These are phyloP conservation scores for Falco punctatus DNA, from an alignment of 2,113 vertebrate species.

Conservation along the genomic window DNA sequence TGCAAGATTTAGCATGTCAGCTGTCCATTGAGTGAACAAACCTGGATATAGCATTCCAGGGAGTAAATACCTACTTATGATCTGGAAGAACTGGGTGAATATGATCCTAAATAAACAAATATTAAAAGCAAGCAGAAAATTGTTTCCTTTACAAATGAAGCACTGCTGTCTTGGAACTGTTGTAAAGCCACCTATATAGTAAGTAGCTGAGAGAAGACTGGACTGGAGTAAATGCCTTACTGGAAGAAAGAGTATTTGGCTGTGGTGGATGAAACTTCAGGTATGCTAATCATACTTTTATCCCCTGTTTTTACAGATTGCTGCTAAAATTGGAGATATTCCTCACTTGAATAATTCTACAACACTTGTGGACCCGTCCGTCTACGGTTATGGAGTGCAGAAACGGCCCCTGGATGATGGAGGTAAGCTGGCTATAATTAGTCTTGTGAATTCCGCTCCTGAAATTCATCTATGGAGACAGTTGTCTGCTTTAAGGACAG, in stretches of 20 bases:
- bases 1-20: background rate
- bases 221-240: background rate
- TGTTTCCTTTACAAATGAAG: background rate
- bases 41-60: background rate
- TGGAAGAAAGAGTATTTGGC: background rate
- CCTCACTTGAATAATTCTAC: conserved; percentile 94
- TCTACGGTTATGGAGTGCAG: conserved; percentile 91
- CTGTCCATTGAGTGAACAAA: background rate
- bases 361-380: conserved; percentile 88
- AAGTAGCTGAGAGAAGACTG: background rate
- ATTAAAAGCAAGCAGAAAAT: background rate
- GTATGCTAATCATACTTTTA: background rate
- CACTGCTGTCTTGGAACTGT: background rate
- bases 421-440: conserved; percentile 75
- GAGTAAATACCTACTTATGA: background rate
- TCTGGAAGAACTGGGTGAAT: conserved; percentile 1
- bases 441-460: background rate
- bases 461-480: background rate
- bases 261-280: background rate
- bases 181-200: background rate
- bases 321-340: conserved; percentile 96
- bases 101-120: background rate
- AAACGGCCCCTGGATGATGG: conserved; percentile 94
- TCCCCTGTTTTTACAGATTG: conserved; percentile 82
- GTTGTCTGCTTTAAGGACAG: background rate